A percentile compares a stretch with the other conserved stretches of the same genome.
Evolutionary conservation across 2,113 vertebrate genomes (phyloP).

Genomic region (Prietella phreatophila): DNA sequence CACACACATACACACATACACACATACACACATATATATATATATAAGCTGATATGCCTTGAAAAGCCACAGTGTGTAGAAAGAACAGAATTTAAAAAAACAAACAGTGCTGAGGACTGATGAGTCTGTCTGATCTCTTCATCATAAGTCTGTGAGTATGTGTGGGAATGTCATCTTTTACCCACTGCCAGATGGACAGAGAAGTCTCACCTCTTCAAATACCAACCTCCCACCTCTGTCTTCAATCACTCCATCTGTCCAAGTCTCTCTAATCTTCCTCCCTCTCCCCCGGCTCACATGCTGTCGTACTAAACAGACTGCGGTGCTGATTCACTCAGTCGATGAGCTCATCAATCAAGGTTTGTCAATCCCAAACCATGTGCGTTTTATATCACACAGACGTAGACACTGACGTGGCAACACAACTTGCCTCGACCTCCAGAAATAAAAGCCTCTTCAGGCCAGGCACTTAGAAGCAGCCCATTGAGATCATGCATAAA

Average conservation of each 20-base stretch:
- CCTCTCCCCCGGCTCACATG: background rate
- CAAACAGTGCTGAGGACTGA: background rate
- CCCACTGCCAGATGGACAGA: slow-evolving; percentile 33
- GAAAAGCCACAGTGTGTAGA: background rate
- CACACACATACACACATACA: too few species aligned
- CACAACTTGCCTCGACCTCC: slow-evolving; percentile 23
- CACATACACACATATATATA: background rate
- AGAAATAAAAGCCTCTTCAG: background rate
- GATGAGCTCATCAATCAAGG: slow-evolving; percentile 35
- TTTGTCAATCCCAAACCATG: background rate
- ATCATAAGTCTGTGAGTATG: background rate
- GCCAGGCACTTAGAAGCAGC: background rate
- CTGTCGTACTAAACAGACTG: slow-evolving; percentile 33
- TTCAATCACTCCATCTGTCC: slow-evolving; percentile 22
- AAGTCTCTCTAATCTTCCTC: slow-evolving; percentile 2
- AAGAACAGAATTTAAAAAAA: background rate
- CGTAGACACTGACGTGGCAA: slow-evolving; percentile 13
- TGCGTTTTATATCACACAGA: slow-evolving; percentile 34
- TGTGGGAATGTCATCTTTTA: background rate
- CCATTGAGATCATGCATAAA: background rate
- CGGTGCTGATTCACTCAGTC: slow-evolving; percentile 39
- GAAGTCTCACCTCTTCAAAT: slow-evolving; percentile 17
- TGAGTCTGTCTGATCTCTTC: background rate
- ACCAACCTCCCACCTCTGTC: slow-evolving; percentile 34
- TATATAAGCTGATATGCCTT: background rate